phyloP scores from a whole-genome alignment of 2,113 vertebrate genomes.

The Antechinus flavipes region DNA sequence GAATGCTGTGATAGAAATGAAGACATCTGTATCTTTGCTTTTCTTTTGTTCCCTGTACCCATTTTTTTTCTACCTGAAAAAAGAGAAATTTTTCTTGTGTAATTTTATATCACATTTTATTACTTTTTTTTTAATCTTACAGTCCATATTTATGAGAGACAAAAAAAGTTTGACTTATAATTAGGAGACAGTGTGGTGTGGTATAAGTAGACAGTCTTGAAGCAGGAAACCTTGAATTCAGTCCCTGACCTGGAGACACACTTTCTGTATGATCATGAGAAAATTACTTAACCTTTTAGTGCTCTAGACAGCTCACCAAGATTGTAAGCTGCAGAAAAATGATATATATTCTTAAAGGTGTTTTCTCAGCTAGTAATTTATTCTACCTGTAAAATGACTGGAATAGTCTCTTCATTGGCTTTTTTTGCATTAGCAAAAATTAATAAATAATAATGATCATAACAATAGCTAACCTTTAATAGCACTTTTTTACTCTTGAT shows the following conservation, averaged over 20 bases:
- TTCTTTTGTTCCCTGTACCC: neutral
- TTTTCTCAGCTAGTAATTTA: no score
- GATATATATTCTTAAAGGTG: no score
- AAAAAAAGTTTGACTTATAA: neutral
- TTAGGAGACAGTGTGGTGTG: neutral
- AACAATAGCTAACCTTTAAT: no score
- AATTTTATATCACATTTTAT: neutral
- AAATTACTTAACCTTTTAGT: neutral
- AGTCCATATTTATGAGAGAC: neutral
- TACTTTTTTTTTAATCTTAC: neutral
- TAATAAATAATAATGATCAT: no score
- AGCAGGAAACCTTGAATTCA: neutral
- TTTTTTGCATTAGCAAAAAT: no score
- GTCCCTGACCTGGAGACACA: neutral
- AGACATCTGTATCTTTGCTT: neutral
- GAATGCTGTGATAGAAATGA: constrained; percentile 21
- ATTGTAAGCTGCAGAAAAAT: no score
- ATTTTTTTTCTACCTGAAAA: constrained; percentile 24
- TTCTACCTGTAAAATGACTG: no score
- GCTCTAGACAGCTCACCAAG: no score
- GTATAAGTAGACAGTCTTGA: neutral
- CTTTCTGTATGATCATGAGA: neutral
- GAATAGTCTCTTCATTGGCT: no score
- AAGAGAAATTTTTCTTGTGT: neutral
- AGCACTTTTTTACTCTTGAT: no score